A percentile compares a stretch with the other conserved stretches of the same genome.
Conservation (phyloP, 2,113 vertebrate species). For the Promerops cafer region DNA sequence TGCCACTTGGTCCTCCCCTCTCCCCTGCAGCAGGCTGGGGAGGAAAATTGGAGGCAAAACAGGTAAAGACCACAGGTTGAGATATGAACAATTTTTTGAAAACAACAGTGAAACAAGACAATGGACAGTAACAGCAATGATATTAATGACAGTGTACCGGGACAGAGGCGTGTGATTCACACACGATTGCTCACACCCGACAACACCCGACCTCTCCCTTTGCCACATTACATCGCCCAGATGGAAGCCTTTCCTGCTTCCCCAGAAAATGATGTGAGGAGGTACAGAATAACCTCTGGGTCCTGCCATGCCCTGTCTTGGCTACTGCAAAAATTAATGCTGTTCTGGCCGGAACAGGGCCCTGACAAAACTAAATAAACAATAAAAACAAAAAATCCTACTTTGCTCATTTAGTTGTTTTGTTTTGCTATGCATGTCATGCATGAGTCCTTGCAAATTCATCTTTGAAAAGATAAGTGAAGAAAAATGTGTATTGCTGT, state of each 20-base stretch:
- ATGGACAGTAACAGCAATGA: neutral
- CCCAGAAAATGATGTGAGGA: neutral
- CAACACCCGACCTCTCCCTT: fast-evolving
- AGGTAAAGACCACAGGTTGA: neutral
- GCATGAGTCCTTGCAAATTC: neutral
- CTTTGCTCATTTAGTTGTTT: neutral
- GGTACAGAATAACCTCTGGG: neutral
- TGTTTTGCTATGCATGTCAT: neutral
- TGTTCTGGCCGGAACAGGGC: neutral
- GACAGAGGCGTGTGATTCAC: neutral
- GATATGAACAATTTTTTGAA: neutral
- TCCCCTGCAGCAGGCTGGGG: neutral
- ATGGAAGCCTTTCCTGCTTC: neutral
- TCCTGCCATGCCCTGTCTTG: fast-evolving
- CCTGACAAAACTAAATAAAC: neutral
- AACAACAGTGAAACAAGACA: neutral
- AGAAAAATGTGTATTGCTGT: fast-evolving
- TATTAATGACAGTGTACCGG: neutral
- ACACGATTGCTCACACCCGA: fast-evolving
- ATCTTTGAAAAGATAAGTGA: neutral
- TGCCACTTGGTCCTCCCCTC: neutral
- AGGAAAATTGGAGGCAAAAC: neutral
- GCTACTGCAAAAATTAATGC: neutral
- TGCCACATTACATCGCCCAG: fast-evolving
- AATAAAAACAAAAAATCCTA: neutral